These are phyloP conservation scores for Melanchra persicariae DNA, from an alignment of 2,888 invertebrate species.

Conservation along the genomic window DNA sequence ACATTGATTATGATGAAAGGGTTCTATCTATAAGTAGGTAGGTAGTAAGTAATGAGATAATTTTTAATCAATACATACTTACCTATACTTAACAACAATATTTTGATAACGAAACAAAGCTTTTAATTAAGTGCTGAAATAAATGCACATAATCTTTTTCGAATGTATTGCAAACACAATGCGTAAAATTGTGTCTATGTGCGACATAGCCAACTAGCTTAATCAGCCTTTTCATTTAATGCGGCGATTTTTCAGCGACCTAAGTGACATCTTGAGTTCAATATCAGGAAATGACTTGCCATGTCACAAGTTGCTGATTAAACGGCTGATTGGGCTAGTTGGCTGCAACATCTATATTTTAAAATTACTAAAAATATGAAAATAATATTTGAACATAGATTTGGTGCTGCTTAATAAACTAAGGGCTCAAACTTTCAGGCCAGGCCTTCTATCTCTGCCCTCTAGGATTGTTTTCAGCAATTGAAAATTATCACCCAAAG, in stretches of 20 bases:
- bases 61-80: not conserved
- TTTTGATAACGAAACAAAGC: slow-evolving; percentile 15
- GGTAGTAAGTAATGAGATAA: not conserved
- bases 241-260: too few relatives aligned
- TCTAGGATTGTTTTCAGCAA: too few relatives aligned
- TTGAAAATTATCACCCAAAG: too few relatives aligned
- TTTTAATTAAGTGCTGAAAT: not conserved
- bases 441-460: not conserved
- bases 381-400: not conserved
- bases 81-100: not conserved
- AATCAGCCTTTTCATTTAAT: too few relatives aligned
- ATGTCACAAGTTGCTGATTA: too few relatives aligned
- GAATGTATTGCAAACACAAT: not conserved
- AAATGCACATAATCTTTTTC: not conserved
- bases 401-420: not conserved
- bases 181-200: too few relatives aligned
- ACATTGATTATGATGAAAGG: slow-evolving; percentile 13
- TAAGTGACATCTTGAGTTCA: too few relatives aligned
- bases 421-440: not conserved
- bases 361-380: not conserved
- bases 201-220: too few relatives aligned
- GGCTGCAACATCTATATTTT: too few relatives aligned
- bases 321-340: too few relatives aligned
- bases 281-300: too few relatives aligned
- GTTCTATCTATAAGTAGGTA: not conserved